Conservation (phyloP, 2,113 vertebrate species). For the Crotalus helleri region DNA sequence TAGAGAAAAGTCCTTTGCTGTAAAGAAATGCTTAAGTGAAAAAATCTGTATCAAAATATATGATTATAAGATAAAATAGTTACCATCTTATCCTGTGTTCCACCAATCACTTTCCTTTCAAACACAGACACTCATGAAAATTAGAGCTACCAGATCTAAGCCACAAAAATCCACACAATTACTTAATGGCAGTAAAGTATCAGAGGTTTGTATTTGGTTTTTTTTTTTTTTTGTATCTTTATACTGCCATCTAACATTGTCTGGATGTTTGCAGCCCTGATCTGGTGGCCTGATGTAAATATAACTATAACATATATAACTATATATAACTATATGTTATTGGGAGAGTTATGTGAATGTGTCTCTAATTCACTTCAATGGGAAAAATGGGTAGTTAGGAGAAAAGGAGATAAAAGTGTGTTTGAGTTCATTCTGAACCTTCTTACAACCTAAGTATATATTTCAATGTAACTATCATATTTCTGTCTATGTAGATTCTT, state of each 20-base stretch:
- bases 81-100: constrained; percentile 40
- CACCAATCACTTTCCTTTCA: background rate
- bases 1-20: constrained; percentile 28
- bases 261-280: background rate
- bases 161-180: background rate
- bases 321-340: background rate
- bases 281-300: background rate
- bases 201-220: background rate
- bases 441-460: accelerated
- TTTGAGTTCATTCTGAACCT: background rate
- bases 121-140: background rate
- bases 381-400: background rate
- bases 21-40: constrained; percentile 52
- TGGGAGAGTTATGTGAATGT: background rate
- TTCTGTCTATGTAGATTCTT: background rate
- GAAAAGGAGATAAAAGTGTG: background rate
- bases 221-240: background rate
- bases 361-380: background rate
- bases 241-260: background rate
- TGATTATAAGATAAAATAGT: constrained; percentile 10
- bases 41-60: constrained; percentile 56
- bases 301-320: background rate
- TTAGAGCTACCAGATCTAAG: background rate
- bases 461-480: background rate
- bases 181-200: background rate